Evolutionary conservation across 2,113 vertebrate species (phyloP).

Genomic region (Andinoacara biseriatus): DNA sequence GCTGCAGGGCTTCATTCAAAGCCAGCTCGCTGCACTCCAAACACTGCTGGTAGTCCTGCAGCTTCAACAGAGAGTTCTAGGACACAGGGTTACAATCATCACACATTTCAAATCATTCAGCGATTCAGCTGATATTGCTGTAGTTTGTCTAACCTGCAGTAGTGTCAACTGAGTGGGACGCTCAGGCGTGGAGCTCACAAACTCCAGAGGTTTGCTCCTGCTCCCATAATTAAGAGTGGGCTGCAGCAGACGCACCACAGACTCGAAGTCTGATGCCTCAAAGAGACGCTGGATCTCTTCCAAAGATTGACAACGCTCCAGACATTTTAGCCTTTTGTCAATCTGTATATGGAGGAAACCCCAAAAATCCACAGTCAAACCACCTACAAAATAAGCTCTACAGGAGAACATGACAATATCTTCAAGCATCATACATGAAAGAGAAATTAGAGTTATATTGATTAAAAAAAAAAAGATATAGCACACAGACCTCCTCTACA

Average conservation of each 20-base stretch:
- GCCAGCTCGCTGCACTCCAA: slow-evolving; percentile 92
- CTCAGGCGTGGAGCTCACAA: slow-evolving; percentile 92
- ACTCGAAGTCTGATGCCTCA: slow-evolving; percentile 88
- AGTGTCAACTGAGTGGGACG: slow-evolving; percentile 94
- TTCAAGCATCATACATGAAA: background rate
- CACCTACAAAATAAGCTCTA: background rate
- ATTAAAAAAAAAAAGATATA: background rate
- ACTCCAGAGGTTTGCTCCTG: slow-evolving; percentile 88
- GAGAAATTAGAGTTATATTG: background rate
- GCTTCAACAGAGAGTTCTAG: slow-evolving; percentile 91
- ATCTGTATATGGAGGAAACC: slow-evolving; percentile 81
- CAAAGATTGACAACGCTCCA: slow-evolving; percentile 97
- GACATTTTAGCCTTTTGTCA: slow-evolving; percentile 93
- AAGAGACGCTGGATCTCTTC: slow-evolving; percentile 97
- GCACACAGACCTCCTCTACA: slow-evolving; percentile 87
- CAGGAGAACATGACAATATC: background rate
- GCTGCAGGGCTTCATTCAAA: slow-evolving; percentile 93
- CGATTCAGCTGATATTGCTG: background rate
- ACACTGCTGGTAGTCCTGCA: slow-evolving; percentile 89
- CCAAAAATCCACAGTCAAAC: background rate
- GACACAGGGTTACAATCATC: background rate
- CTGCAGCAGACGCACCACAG: slow-evolving; percentile 90
- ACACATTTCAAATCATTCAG: background rate
- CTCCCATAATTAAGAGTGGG: slow-evolving; percentile 88
- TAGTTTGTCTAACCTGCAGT: slow-evolving; percentile 84